These are phyloP conservation scores for Oreonectes daqikongensis DNA, from an alignment of 2,797 vertebrate species.

Conservation along the genomic window DNA sequence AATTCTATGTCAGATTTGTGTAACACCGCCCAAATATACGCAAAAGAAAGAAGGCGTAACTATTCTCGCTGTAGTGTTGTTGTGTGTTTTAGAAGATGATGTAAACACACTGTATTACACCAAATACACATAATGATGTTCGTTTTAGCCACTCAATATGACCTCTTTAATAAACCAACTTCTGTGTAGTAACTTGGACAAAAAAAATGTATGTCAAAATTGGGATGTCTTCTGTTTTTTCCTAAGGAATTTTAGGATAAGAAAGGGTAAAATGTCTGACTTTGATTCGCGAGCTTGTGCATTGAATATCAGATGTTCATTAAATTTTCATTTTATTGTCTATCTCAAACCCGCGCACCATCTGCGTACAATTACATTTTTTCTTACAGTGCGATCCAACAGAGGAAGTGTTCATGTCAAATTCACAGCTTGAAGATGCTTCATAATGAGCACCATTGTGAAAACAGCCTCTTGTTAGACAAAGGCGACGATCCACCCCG, in stretches of 20 bases:
- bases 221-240: background rate
- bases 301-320: constrained; percentile 40
- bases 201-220: background rate
- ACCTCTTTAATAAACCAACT: no score
- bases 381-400: constrained; percentile 71
- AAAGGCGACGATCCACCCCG: constrained; percentile 51
- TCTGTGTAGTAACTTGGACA: no score
- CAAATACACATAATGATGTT: no score
- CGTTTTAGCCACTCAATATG: no score
- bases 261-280: no score
- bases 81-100: no score
- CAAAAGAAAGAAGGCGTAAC: no score
- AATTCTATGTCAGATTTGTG: no score
- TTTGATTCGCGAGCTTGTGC: background rate
- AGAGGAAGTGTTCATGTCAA: constrained; percentile 75
- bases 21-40: no score
- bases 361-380: constrained; percentile 75
- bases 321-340: constrained; percentile 36
- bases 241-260: background rate
- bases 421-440: constrained; percentile 63
- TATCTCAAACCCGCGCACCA: constrained; percentile 60
- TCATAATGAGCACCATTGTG: constrained; percentile 62
- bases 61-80: no score
- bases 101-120: no score
- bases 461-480: constrained; percentile 50